Conservation (phyloP, 2,113 vertebrate genomes). For the Atherinomorus stipes region DNA sequence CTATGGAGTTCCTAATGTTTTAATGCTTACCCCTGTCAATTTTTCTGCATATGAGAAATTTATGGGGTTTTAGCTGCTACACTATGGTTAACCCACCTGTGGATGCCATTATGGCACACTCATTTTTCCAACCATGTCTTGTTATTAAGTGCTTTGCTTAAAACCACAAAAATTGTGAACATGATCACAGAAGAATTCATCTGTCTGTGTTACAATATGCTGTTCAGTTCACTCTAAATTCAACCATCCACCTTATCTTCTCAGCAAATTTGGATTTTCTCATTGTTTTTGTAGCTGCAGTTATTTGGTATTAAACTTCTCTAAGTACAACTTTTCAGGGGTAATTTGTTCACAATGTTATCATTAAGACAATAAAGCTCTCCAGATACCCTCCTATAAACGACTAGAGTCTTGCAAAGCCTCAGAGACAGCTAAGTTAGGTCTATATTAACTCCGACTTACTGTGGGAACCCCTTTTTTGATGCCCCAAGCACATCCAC, state of each 20-base stretch:
- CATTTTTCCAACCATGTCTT: neutral
- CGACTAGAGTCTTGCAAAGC: conserved; percentile 1
- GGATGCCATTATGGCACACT: neutral
- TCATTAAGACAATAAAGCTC: neutral
- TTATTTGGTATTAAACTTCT: too few relatives aligned
- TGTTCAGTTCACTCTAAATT: neutral
- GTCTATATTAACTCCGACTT: conserved; percentile 19
- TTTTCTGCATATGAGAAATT: neutral
- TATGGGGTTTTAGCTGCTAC: neutral
- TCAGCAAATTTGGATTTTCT: neutral
- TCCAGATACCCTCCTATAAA: conserved; percentile 14
- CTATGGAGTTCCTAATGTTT: neutral
- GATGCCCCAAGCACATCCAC: conserved; percentile 32
- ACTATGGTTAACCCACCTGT: neutral
- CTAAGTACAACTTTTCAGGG: neutral
- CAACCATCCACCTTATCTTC: neutral
- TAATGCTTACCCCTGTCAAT: neutral
- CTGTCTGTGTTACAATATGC: neutral
- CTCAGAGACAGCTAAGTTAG: conserved; percentile 7
- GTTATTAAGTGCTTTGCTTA: too few relatives aligned
- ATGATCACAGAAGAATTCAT: neutral
- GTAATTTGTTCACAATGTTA: conserved; percentile 10
- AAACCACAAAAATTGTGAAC: too few relatives aligned
- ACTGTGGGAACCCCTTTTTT: conserved; percentile 44
- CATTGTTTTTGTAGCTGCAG: neutral